phyloP scores from a whole-genome alignment of 2,113 vertebrate species.

The Camelus dromedarius region DNA sequence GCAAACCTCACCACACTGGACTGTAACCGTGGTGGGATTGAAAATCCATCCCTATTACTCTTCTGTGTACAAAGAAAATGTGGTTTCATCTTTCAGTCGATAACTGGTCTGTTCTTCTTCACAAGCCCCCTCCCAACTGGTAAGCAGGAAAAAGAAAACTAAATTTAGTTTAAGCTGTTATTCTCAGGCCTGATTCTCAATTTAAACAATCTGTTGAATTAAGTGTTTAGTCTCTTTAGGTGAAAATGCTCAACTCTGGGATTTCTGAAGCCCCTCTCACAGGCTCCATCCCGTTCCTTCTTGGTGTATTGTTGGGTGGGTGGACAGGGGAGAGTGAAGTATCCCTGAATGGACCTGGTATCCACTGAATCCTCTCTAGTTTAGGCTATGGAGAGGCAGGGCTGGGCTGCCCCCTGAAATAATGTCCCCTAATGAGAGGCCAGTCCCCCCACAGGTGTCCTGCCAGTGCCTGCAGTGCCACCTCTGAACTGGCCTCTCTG shows the following conservation, averaged over 20 bases:
- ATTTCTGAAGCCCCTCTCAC: not conserved
- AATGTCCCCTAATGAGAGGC: not conserved
- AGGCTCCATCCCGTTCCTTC: not conserved
- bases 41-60: not conserved
- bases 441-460: not conserved
- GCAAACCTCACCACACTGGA: not conserved
- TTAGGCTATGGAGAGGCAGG: not conserved
- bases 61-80: not conserved
- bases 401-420: not conserved
- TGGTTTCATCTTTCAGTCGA: not conserved
- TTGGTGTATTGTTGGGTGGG: not conserved
- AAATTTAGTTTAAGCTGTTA: conserved; percentile 21
- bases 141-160: conserved; percentile 37
- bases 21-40: not conserved
- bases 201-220: not conserved
- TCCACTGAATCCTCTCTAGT: not conserved
- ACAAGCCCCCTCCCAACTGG: not conserved
- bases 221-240: not conserved
- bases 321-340: not conserved
- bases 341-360: not conserved
- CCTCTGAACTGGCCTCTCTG: not conserved
- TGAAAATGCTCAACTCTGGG: not conserved
- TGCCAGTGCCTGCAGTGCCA: not conserved
- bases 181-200: conserved; percentile 5
- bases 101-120: not conserved